Percentiles rank a stretch among this genome's conserved stretches.
These are phyloP conservation scores for Mesembrinibis cayennensis DNA, from an alignment of 2,113 vertebrate genomes.

Conservation along the genomic window DNA sequence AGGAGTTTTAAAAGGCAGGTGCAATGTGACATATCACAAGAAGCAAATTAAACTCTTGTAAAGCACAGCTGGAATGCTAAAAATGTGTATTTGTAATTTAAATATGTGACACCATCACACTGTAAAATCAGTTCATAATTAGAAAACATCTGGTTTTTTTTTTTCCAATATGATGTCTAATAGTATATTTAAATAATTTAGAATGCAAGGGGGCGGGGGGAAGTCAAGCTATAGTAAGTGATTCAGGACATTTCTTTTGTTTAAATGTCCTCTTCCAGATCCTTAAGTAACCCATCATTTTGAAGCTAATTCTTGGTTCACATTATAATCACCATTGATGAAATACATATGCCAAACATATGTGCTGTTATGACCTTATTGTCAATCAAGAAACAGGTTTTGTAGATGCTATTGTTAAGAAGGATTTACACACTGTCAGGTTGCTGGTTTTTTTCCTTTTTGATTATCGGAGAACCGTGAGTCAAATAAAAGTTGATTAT, in stretches of 20 bases:
- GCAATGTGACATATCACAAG: conserved; percentile 84
- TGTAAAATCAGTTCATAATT: conserved; percentile 87
- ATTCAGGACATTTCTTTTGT: conserved; percentile 71
- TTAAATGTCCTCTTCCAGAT: conserved; percentile 56
- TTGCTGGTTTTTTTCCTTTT: conserved; percentile 7
- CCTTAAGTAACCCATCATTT: conserved; percentile 59
- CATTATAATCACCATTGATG: conserved; percentile 67
- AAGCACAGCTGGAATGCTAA: conserved; percentile 87
- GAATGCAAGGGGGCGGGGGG: conserved; percentile 58
- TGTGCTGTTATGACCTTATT: conserved; percentile 70
- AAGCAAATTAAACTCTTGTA: conserved; percentile 85
- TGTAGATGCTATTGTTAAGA: conserved; percentile 58
- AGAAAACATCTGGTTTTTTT: conserved; percentile 81
- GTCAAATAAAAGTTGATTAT: conserved; percentile 73
- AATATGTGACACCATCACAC: conserved; percentile 84
- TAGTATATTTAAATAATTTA: conserved; percentile 88
- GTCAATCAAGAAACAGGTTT: conserved; percentile 69
- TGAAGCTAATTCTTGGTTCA: conserved; percentile 71
- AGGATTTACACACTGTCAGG: conserved; percentile 73
- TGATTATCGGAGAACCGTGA: conserved; percentile 44
- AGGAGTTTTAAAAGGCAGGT: conserved; percentile 85
- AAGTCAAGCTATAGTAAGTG: conserved; percentile 61
- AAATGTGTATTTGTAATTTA: conserved; percentile 87
- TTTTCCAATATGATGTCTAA: conserved; percentile 81
- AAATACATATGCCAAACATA: conserved; percentile 75